phyloP scores from a whole-genome alignment of 2,888 invertebrate genomes.

The Lypha dubia region DNA sequence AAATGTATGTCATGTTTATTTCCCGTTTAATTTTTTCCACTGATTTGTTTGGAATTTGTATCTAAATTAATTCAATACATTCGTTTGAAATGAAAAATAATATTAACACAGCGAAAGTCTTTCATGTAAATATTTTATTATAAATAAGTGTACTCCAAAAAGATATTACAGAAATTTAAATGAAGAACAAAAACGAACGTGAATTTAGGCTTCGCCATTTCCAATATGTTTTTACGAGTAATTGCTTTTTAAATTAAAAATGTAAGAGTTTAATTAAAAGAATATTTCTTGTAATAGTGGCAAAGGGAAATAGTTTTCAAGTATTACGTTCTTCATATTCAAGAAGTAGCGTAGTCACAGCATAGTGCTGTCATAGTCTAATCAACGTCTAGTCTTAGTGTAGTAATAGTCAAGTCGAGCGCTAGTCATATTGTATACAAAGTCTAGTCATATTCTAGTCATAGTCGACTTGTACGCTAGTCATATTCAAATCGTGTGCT shows the following conservation, averaged over 20 bases:
- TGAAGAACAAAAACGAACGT: neutral
- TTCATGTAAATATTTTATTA: neutral
- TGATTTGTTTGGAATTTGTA: neutral
- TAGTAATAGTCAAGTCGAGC: no score
- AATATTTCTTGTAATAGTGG: neutral
- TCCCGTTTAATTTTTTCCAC: neutral
- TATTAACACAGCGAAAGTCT: neutral
- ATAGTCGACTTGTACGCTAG: neutral
- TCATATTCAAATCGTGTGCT: neutral
- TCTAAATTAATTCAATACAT: constrained; percentile 18
- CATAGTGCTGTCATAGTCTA: no score
- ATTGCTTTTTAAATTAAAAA: no score
- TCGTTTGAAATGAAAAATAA: constrained; percentile 11
- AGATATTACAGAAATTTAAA: no score
- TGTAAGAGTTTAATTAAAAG: neutral
- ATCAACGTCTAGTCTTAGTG: no score
- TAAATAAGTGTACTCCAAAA: neutral
- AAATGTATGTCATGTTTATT: neutral
- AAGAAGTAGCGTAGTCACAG: no score
- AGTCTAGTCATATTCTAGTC: no score
- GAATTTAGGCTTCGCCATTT: neutral
- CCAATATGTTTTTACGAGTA: no score
- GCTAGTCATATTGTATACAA: no score
- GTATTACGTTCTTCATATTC: no score
- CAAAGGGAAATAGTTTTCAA: neutral